These are phyloP conservation scores for Girardinus metallicus DNA, from an alignment of 2,797 vertebrate genomes.

Conservation along the genomic window DNA sequence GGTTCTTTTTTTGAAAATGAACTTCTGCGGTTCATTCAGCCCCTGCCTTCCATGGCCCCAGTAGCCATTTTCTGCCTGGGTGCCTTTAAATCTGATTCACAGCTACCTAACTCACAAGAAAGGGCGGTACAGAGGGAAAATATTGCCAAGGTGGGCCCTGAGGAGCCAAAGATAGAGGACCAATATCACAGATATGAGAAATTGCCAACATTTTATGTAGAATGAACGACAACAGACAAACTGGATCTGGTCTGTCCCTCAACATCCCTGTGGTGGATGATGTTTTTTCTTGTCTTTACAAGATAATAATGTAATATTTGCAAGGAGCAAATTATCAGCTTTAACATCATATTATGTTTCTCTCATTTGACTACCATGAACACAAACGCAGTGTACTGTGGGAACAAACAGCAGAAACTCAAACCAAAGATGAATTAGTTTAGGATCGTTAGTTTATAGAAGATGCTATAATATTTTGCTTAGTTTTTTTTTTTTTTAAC, in stretches of 20 bases:
- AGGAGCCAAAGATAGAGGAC: slow-evolving; percentile 42
- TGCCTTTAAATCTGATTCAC: slow-evolving; percentile 72
- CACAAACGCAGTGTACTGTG: neutral
- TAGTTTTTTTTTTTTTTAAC: neutral
- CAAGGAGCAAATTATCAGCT: neutral
- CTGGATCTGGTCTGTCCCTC: slow-evolving; percentile 18
- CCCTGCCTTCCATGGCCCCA: slow-evolving; percentile 47
- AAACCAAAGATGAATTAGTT: neutral
- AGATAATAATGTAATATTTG: neutral
- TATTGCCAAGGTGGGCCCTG: slow-evolving; percentile 57
- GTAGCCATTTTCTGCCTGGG: slow-evolving; percentile 80
- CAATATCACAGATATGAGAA: slow-evolving; percentile 52
- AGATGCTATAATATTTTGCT: neutral
- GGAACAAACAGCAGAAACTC: neutral
- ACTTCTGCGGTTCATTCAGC: slow-evolving; percentile 65
- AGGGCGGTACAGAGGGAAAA: slow-evolving; percentile 42
- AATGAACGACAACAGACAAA: slow-evolving; percentile 29
- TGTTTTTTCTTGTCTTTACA: neutral
- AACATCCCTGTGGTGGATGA: neutral
- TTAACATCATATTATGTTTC: neutral
- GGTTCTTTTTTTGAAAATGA: slow-evolving; percentile 67
- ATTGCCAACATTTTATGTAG: slow-evolving; percentile 40
- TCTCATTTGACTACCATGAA: neutral
- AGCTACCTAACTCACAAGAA: slow-evolving; percentile 46
- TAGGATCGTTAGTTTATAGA: neutral